A percentile compares a stretch with the other conserved stretches of the same genome.
Evolutionary conservation across 2,113 vertebrate species (phyloP).

Genomic region (Antennarius striatus): DNA sequence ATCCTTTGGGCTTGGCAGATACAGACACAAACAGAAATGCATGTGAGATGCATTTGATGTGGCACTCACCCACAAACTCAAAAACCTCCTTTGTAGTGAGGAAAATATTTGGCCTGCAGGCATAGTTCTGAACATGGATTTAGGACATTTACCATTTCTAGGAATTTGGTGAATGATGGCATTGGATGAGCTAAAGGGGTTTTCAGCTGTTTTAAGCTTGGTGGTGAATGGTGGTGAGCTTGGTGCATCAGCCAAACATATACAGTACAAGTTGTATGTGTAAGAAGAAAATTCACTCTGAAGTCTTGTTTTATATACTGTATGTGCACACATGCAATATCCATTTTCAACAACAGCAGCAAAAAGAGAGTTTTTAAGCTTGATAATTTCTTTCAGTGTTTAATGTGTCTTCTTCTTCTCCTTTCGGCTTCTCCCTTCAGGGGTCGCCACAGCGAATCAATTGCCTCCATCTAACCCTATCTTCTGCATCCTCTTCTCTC

Average conservation of each 20-base stretch:
- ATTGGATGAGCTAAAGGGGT: slow-evolving; percentile 39
- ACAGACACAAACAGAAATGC: not conserved
- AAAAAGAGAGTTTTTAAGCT: no score
- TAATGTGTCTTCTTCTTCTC: no score
- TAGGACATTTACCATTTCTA: slow-evolving; percentile 56
- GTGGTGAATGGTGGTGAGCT: slow-evolving; percentile 44
- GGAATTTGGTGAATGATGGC: slow-evolving; percentile 60
- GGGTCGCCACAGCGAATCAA: no score
- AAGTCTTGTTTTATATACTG: no score
- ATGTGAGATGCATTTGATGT: slow-evolving; percentile 38
- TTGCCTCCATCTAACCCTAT: no score
- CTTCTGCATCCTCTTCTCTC: no score
- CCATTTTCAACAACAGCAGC: no score
- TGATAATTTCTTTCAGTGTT: no score
- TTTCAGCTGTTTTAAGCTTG: slow-evolving; percentile 50
- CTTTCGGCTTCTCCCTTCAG: no score
- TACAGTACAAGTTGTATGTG: slow-evolving; percentile 2
- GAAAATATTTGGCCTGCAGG: slow-evolving; percentile 53
- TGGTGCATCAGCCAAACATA: slow-evolving; percentile 33
- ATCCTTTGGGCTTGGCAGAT: not conserved
- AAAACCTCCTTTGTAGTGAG: slow-evolving; percentile 11
- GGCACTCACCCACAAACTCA: slow-evolving; percentile 24
- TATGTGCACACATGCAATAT: no score
- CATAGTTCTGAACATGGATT: slow-evolving; percentile 32
- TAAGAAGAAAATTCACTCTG: no score